phyloP scores from a whole-genome alignment of 2,888 invertebrate genomes.

The Ferrisia virgata region DNA sequence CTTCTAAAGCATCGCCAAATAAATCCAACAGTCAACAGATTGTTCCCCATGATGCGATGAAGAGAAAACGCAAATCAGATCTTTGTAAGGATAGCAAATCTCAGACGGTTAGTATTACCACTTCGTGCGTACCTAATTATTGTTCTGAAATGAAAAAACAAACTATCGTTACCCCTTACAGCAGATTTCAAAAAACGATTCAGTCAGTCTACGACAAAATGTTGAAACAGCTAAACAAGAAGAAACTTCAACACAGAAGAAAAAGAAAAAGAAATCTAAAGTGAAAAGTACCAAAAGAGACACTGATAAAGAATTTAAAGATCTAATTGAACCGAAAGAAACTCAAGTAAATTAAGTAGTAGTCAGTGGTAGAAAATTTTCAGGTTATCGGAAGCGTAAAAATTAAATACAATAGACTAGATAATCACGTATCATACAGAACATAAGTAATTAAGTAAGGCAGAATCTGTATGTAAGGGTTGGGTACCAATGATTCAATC shows the following conservation, averaged over 20 bases:
- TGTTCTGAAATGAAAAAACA: neutral
- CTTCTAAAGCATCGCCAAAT: neutral
- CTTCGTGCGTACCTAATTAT: neutral
- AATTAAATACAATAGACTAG: no score
- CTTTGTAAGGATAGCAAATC: neutral
- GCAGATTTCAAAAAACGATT: neutral
- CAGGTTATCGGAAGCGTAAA: no score
- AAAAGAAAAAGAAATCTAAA: neutral
- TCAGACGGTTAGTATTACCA: neutral
- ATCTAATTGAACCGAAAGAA: slow-evolving; percentile 61
- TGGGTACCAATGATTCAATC: no score
- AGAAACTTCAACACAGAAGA: neutral
- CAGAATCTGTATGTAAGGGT: no score
- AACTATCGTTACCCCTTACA: neutral
- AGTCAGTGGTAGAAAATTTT: no score
- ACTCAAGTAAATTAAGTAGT: slow-evolving; percentile 58
- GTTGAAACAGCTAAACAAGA: neutral
- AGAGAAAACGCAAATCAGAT: neutral
- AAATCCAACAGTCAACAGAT: neutral
- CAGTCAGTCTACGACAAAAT: neutral
- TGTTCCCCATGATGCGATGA: neutral
- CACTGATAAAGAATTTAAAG: slow-evolving; percentile 54
- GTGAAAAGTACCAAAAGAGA: slow-evolving; percentile 49
- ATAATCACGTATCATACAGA: no score
- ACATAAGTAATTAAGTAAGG: no score